A percentile compares a stretch with the other conserved stretches of the same genome.
phyloP scores from a whole-genome alignment of 2,113 vertebrate species.

The Mormoops blainvillei region DNA sequence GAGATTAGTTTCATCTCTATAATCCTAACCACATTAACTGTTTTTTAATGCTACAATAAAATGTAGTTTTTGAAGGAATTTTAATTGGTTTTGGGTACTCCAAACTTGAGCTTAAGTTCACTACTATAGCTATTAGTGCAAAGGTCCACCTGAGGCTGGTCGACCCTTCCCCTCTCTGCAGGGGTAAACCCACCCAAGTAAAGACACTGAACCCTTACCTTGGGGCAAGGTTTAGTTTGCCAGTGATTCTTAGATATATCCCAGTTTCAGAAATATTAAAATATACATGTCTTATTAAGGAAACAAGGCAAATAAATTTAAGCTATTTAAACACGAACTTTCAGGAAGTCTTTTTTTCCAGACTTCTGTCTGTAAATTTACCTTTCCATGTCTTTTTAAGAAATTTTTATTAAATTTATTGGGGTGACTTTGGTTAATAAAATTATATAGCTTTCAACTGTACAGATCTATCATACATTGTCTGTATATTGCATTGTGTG shows the following conservation, averaged over 20 bases:
- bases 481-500: neutral
- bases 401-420: neutral
- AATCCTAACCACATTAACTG: neutral
- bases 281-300: neutral
- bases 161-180: too few relatives aligned
- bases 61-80: neutral
- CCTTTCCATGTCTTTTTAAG: neutral
- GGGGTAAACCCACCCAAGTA: accelerated
- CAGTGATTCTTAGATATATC: neutral
- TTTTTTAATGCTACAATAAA: neutral
- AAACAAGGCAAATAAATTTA: neutral
- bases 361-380: neutral
- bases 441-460: neutral
- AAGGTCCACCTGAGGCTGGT: neutral
- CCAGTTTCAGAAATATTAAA: neutral
- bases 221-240: neutral
- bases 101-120: neutral
- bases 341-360: neutral
- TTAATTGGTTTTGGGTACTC: neutral
- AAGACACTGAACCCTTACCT: neutral
- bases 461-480: neutral
- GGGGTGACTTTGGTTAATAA: neutral
- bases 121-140: neutral
- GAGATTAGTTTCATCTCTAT: neutral
- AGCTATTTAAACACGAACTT: neutral